Evolutionary conservation across 2,888 invertebrate genomes (phyloP), one percentile per base, ranked within the genome.

Genomic region (Drosophila stalkeri): DNA sequence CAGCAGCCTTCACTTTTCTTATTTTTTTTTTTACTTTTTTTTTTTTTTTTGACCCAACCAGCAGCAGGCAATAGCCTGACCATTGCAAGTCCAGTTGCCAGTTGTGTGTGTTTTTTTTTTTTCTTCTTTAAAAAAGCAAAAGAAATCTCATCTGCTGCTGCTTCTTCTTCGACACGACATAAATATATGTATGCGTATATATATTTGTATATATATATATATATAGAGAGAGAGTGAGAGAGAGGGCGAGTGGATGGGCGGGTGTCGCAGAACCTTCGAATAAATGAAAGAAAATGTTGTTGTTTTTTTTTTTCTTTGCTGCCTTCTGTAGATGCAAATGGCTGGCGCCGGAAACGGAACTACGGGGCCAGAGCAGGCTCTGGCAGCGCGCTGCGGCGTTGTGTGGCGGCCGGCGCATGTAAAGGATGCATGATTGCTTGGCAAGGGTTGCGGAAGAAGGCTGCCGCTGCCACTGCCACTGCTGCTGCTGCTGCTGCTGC

Each of bases 261-360:
- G 20, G 47, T 31, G n/a, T 18, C 31, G 14, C 31, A 52, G 68
- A 79, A 71, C 77, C 78, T 83, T 80, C 83, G 78, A 75, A 82
- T 89, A 90, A 90, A 88, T 78, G 79, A 85, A 83, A 87, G 88
- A 89, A 90, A 70, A 54, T 65, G 54, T 61, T 37, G 37, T 37
- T 37, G 37, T 37, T 37, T 64, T 65, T 54, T 55, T 55, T 41
- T 59, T 20, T 11, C 1, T 12, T 12, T 44, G 12, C 27, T n/a
- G 11, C 11, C 39, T 35, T 52, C 77, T 77, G 81, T 68, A 81
- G 81, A 88, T 88, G 81, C 87, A 90, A 86, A 91, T 86, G 85
- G 85, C 82, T 80, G 82, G 76, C 81, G 87, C 89, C 86, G 86
- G 86, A 86, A 87, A 86, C 86, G 88, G 88, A 86, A 88, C 83